Evolutionary conservation across 2,113 vertebrate genomes (phyloP).

Genomic region (Tonatia bakeri): DNA sequence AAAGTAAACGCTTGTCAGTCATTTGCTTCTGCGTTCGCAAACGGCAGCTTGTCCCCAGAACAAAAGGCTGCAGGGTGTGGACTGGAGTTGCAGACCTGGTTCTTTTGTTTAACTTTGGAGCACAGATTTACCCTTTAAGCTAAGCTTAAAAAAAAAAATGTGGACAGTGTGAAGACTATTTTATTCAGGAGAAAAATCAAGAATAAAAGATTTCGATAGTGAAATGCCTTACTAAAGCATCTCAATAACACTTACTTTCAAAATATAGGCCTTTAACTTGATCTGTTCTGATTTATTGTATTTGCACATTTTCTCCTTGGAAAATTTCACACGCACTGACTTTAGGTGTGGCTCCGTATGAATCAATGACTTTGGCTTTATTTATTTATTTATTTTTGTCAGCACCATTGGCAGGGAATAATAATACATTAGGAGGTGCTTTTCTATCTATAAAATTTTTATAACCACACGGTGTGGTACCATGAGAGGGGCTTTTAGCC

Average conservation of each 20-base stretch:
- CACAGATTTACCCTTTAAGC: constrained; percentile 20
- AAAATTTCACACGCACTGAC: not conserved
- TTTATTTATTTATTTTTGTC: not conserved
- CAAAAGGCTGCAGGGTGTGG: constrained; percentile 69
- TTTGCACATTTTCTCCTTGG: constrained; percentile 24
- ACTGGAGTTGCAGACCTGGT: constrained; percentile 65
- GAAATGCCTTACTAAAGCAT: not conserved
- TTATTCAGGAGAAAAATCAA: not conserved
- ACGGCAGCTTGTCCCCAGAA: constrained; percentile 50
- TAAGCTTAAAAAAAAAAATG: not conserved
- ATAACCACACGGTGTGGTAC: not conserved
- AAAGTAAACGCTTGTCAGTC: constrained; percentile 1
- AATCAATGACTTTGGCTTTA: constrained; percentile 31
- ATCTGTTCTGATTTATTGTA: constrained; percentile 14
- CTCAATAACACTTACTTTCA: constrained; percentile 33
- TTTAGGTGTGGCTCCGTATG: constrained; percentile 63
- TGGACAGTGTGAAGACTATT: not conserved
- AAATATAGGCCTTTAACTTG: not conserved
- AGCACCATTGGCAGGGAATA: not conserved
- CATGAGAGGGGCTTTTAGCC: not conserved
- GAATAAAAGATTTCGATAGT: not conserved
- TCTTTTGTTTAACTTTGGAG: constrained; percentile 81
- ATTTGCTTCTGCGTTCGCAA: constrained; percentile 41
- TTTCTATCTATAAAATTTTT: not conserved
- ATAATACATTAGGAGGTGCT: not conserved